Base-by-base conservation (phyloP, 2,888 invertebrate species). In the Nemapogon koenigi region DNA sequence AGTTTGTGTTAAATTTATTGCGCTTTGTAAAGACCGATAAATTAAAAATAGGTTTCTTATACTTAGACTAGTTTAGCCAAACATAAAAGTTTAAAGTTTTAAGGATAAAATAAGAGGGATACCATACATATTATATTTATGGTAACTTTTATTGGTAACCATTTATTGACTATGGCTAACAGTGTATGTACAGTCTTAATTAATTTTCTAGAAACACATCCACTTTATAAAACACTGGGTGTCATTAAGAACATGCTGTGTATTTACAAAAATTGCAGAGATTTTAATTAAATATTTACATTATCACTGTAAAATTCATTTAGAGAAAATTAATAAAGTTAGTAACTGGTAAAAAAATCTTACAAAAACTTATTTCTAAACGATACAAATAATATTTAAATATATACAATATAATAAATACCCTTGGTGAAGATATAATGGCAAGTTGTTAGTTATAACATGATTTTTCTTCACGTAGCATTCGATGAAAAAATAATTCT, bases 341-440 rank as follows among this genome's bases (percentile, higher is more conserved):
- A 61, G 59, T 60, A 60, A 56, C 48, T 53, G 54, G 49, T 53
- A 51, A 3, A 53, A 50, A 57, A 48, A 41, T 52, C 62, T 61
- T 65, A 62, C 54, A 54, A 49, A 54, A 37, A 11, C 57, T 60
- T 65, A 66, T 51, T 49, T 57, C 47, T 52, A 48, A 57, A 53
- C 58, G 55, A 54, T 37, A 37, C 27, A 57, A 52, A 50, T 57
- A 54, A 46, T 44, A 56, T 62, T 57, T 56, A 51, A 59, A 65
- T 62, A 68, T 68, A 67, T 69, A 68, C 65, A 68, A 53, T n/a
- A 57, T 61, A 63, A 75, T 71, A 75, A 75, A 76, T 75, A 75
- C 65, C 65, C 66, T 70, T 75, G 70, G 67, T 67, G 72, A 73
- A 69, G 63, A 62, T 61, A 63, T 62, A 63, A 76, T 76, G 76